A percentile compares a stretch with the other conserved stretches of the same genome.
Conservation (phyloP, 2,797 vertebrate species). For the Hozukius guyotensis region DNA sequence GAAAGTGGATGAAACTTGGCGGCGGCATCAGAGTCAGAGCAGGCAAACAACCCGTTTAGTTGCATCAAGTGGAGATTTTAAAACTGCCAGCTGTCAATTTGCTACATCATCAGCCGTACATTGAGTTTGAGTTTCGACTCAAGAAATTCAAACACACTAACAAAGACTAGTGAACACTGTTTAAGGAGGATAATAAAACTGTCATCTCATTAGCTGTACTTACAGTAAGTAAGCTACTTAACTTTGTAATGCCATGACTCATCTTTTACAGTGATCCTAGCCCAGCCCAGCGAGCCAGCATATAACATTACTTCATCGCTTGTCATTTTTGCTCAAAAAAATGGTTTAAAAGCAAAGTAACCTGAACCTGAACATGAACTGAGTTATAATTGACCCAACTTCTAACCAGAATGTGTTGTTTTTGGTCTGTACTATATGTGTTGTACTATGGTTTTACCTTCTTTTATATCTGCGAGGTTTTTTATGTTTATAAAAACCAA, state of each 20-base stretch:
- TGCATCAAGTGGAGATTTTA: not conserved
- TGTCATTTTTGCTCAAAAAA: not conserved
- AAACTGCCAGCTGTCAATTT: not conserved
- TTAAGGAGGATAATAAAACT: not conserved
- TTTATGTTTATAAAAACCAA: not conserved
- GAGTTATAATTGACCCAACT: not conserved
- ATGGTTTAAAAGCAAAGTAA: not conserved
- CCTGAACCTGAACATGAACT: not conserved
- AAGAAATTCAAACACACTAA: not conserved
- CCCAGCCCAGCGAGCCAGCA: not conserved
- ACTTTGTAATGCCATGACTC: conserved; percentile 1
- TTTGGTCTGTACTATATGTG: not conserved
- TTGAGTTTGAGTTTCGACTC: not conserved
- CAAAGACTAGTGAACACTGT: not conserved
- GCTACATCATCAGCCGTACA: not conserved
- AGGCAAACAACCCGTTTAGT: not conserved
- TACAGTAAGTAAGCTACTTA: conserved; percentile 7
- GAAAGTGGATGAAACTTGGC: not conserved
- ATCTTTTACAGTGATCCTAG: conserved; percentile 4
- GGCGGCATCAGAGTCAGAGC: not conserved
- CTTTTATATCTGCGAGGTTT: not conserved
- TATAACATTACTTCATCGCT: not conserved
- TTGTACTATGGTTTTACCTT: not conserved
- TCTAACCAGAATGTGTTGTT: not conserved
- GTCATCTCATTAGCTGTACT: not conserved